phyloP scores from a whole-genome alignment of 2,797 vertebrate genomes.

The Trichosurus vulpecula region DNA sequence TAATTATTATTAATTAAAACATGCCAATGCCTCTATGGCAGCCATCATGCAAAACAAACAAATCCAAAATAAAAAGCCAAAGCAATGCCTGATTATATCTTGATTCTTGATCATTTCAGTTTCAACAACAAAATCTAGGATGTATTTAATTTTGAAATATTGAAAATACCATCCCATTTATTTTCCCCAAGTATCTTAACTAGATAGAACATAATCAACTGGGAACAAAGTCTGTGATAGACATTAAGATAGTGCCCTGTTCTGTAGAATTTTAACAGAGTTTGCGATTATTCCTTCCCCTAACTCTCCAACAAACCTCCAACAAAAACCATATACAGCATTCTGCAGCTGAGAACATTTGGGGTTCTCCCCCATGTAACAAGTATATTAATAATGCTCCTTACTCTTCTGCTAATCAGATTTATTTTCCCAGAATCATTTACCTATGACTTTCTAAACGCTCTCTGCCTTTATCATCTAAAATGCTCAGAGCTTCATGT shows the following conservation, averaged over 20 bases:
- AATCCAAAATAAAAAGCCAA: background rate
- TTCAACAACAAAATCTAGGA: constrained; percentile 10
- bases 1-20: background rate
- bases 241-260: constrained; percentile 26
- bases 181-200: constrained; percentile 17
- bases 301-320: background rate
- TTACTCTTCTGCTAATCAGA: constrained; percentile 55
- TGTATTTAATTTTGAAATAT: background rate
- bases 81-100: background rate
- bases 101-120: constrained; percentile 28
- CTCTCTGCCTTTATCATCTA: constrained; percentile 53
- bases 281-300: background rate
- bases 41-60: background rate
- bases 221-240: constrained; percentile 8
- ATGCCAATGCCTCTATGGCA: background rate
- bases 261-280: constrained; percentile 41
- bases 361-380: constrained; percentile 40
- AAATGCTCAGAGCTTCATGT: constrained; percentile 51
- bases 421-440: constrained; percentile 63
- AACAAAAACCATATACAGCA: background rate
- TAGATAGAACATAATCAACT: constrained; percentile 41
- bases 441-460: constrained; percentile 72
- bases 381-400: constrained; percentile 56
- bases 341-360: background rate
- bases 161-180: constrained; percentile 13